Conservation (phyloP, 2,888 invertebrate species). For the Acanthosoma haemorrhoidale region DNA sequence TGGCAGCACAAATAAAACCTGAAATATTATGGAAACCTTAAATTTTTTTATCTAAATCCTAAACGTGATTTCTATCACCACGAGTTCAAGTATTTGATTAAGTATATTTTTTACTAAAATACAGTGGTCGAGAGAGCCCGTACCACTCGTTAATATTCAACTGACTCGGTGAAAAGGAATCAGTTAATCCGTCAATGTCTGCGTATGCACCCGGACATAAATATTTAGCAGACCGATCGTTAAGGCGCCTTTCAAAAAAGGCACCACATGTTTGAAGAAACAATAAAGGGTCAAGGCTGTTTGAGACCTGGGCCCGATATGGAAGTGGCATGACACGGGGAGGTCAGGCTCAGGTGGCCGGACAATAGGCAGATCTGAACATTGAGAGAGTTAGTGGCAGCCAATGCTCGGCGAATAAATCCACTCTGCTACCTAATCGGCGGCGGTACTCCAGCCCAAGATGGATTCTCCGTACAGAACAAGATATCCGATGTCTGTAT, state of each 20-base stretch:
- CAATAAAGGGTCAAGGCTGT: slow-evolving; percentile 13
- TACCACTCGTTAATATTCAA: too few species aligned
- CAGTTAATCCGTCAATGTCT: slow-evolving; percentile 7
- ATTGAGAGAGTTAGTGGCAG: background rate
- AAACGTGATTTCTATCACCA: too few species aligned
- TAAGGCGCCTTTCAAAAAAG: background rate
- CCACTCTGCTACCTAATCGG: background rate
- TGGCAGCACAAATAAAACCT: too few species aligned
- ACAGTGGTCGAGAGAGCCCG: too few species aligned
- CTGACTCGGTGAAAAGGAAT: background rate
- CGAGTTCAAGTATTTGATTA: too few species aligned
- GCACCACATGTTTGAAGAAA: slow-evolving; percentile 3
- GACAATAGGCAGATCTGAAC: slow-evolving; percentile 5
- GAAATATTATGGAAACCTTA: too few species aligned
- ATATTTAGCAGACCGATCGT: too few species aligned
- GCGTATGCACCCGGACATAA: background rate
- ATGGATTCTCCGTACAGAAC: background rate
- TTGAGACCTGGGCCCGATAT: background rate
- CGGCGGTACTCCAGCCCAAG: background rate
- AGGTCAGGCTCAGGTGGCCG: slow-evolving; percentile 10
- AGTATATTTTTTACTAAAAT: too few species aligned
- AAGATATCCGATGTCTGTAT: slow-evolving; percentile 11
- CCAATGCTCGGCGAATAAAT: background rate
- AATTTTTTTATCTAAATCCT: too few species aligned
- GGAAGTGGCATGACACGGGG: background rate